These are phyloP conservation scores for Spilogale gracilis DNA, from an alignment of 2,113 vertebrate species.

Conservation along the genomic window DNA sequence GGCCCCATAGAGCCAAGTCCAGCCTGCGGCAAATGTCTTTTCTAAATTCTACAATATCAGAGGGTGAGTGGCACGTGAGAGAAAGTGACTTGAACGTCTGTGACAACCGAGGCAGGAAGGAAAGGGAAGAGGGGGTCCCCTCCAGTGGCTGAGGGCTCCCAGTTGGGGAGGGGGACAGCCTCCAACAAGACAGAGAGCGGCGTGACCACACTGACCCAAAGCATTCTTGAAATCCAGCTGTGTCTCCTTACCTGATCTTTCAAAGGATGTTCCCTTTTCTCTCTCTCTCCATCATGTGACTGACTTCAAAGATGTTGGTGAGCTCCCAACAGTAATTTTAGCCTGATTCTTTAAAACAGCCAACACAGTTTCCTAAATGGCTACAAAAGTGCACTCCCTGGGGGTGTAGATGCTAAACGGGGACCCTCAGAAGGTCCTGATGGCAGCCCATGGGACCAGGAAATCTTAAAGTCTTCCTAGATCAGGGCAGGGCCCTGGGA, in stretches of 20 bases:
- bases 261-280: slow-evolving; percentile 83
- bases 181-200: neutral
- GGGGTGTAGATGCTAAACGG: slow-evolving; percentile 43
- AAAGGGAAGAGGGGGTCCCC: neutral
- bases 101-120: neutral
- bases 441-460: neutral
- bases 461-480: neutral
- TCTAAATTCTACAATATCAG: neutral
- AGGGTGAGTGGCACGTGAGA: neutral
- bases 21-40: neutral
- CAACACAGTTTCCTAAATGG: slow-evolving; percentile 61
- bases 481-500: neutral
- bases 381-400: slow-evolving; percentile 49
- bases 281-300: slow-evolving; percentile 85
- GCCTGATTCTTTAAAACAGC: slow-evolving; percentile 74
- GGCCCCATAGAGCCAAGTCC: neutral
- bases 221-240: slow-evolving; percentile 78
- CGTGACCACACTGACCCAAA: slow-evolving; percentile 44
- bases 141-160: neutral
- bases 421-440: neutral
- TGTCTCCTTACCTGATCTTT: slow-evolving; percentile 83
- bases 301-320: slow-evolving; percentile 80
- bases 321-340: slow-evolving; percentile 83
- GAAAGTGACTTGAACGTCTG: neutral
- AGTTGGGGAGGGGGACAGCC: neutral